Conservation (phyloP, 2,888 invertebrate species). For the Erynnis tages region DNA sequence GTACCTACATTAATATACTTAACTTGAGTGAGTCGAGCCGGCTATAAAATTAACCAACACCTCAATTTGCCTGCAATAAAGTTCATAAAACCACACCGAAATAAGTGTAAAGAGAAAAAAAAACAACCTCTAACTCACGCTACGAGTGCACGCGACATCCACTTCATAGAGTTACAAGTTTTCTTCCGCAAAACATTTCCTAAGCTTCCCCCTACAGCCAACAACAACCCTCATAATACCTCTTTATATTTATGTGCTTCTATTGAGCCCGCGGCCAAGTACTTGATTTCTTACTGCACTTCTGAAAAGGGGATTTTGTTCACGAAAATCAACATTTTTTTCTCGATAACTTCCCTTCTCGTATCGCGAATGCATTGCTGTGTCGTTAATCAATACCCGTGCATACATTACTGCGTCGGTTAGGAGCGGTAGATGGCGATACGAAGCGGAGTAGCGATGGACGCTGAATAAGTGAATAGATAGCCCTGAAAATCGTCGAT, state of each 20-base stretch:
- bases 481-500: conserved; percentile 42
- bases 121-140: not conserved
- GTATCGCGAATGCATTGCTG: not conserved
- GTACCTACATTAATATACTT: too few species aligned
- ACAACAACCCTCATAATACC: conserved; percentile 6
- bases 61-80: not conserved
- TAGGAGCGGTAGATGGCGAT: not conserved
- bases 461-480: conserved; percentile 33
- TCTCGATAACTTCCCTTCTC: conserved; percentile 49
- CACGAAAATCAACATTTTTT: conserved; percentile 69
- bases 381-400: conserved; percentile 6
- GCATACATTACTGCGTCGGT: conserved; percentile 10
- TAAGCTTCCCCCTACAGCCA: conserved; percentile 14
- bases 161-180: conserved; percentile 2
- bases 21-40: not conserved
- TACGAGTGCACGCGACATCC: conserved; percentile 11
- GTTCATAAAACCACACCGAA: not conserved
- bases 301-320: conserved; percentile 53
- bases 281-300: conserved; percentile 66
- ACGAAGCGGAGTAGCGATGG: conserved; percentile 42
- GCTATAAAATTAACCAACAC: too few species aligned
- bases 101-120: conserved; percentile 2
- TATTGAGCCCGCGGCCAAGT: conserved; percentile 30
- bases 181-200: conserved; percentile 7
- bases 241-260: conserved; percentile 26